These are phyloP conservation scores for Protomyctophum bolini DNA, from an alignment of 2,113 vertebrate species.

Conservation along the genomic window DNA sequence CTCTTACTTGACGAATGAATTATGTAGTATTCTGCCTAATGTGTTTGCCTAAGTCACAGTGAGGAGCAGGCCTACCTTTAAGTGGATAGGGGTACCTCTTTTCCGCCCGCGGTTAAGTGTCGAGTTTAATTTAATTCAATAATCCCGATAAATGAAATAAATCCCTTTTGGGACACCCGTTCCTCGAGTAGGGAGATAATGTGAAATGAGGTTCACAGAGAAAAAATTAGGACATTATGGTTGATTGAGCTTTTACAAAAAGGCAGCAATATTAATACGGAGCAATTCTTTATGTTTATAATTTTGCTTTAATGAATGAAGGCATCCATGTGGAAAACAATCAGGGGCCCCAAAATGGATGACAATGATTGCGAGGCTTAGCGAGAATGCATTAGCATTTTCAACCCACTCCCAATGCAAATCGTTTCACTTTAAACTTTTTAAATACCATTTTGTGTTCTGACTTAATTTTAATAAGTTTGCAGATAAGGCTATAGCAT, in stretches of 20 bases:
- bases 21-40: conserved; percentile 75
- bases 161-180: conserved; percentile 85
- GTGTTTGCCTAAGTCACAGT: conserved; percentile 77
- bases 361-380: conserved; percentile 79
- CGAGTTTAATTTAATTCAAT: conserved; percentile 88
- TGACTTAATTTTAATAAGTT: conserved; percentile 78
- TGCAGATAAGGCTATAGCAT: conserved; percentile 68
- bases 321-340: conserved; percentile 86
- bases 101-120: conserved; percentile 78
- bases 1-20: conserved; percentile 73
- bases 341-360: conserved; percentile 78
- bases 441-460: conserved; percentile 79
- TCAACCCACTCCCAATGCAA: conserved; percentile 78
- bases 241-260: conserved; percentile 87
- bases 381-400: conserved; percentile 82
- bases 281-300: conserved; percentile 87
- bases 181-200: conserved; percentile 84
- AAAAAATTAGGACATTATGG: conserved; percentile 86
- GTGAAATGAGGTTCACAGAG: conserved; percentile 84
- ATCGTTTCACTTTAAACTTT: conserved; percentile 83
- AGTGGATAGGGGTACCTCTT: conserved; percentile 77
- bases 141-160: conserved; percentile 87
- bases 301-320: conserved; percentile 85
- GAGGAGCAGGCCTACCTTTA: conserved; percentile 77
- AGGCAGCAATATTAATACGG: conserved; percentile 84